A percentile compares a stretch with the other conserved stretches of the same genome.
phyloP scores from a whole-genome alignment of 2,797 vertebrate genomes.

The Trachurus trachurus region DNA sequence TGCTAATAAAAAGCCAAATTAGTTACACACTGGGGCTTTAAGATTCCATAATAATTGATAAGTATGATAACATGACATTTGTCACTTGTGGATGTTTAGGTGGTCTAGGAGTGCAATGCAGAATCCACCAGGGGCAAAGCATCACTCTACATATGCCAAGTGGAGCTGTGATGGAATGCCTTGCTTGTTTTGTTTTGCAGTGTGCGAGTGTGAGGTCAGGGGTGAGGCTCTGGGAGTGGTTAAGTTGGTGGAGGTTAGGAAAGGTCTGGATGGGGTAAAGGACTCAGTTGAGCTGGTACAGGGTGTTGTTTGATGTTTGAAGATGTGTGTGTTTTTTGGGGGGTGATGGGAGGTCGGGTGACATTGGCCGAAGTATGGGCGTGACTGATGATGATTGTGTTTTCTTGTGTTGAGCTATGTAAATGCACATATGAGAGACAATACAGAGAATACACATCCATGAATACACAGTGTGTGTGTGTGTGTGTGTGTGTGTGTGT shows the following conservation, averaged over 20 bases:
- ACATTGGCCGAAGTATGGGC: constrained; percentile 14
- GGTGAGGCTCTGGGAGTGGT: constrained; percentile 69
- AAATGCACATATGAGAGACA: background rate
- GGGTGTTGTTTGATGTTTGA: constrained; percentile 73
- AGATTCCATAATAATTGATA: too few species aligned
- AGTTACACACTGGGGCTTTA: too few species aligned
- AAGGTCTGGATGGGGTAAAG: constrained; percentile 66
- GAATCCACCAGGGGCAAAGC: constrained; percentile 26
- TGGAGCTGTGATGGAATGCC: constrained; percentile 34
- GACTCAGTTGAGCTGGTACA: constrained; percentile 40
- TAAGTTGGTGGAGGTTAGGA: constrained; percentile 57
- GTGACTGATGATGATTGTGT: constrained; percentile 9
- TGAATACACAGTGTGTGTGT: background rate
- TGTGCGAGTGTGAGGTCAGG: constrained; percentile 65
- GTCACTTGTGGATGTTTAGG: too few species aligned
- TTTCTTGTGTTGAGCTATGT: constrained; percentile 6
- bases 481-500: background rate
- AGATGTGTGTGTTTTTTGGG: constrained; percentile 52
- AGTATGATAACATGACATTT: too few species aligned
- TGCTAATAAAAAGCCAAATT: too few species aligned
- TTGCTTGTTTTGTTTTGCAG: constrained; percentile 44
- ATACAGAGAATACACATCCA: background rate
- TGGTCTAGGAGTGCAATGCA: too few species aligned
- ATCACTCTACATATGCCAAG: constrained; percentile 23
- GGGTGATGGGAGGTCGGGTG: constrained; percentile 6